Percentiles rank a stretch among this genome's conserved stretches.
These are phyloP conservation scores for Oryctolagus cuniculus DNA, from an alignment of 2,113 vertebrate genomes.

Conservation along the genomic window DNA sequence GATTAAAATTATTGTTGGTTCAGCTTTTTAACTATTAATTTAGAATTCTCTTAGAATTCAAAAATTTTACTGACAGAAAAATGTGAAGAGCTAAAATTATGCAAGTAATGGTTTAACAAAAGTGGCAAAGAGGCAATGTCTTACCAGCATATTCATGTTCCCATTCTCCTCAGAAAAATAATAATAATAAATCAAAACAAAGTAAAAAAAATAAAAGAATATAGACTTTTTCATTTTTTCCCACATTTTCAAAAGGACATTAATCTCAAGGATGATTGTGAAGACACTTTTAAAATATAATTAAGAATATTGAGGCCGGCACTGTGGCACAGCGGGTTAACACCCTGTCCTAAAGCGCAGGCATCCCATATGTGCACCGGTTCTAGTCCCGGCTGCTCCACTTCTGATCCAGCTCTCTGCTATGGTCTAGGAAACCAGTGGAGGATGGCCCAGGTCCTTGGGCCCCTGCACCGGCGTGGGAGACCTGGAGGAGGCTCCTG, in stretches of 20 bases:
- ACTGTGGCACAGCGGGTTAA: too few relatives aligned
- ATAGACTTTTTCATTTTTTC: neutral
- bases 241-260: neutral
- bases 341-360: too few relatives aligned
- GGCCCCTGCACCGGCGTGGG: too few relatives aligned
- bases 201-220: neutral
- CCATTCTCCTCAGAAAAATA: neutral
- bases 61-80: conserved; percentile 29
- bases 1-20: neutral
- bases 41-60: neutral
- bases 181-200: neutral
- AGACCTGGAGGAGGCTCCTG: too few relatives aligned
- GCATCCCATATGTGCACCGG: too few relatives aligned
- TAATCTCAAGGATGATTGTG: neutral
- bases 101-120: neutral
- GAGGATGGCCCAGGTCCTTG: too few relatives aligned
- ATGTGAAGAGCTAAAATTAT: neutral
- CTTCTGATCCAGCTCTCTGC: too few relatives aligned
- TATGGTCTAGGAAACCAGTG: too few relatives aligned
- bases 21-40: neutral
- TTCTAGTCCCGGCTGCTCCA: too few relatives aligned
- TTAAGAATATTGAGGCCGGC: neutral
- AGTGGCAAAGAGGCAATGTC: neutral
- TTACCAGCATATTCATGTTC: neutral
- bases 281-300: neutral